Evolutionary conservation across 2,797 vertebrate genomes (phyloP), one percentile per base, ranked within the genome.

Genomic region (Parauchenoglanis punctatus): DNA sequence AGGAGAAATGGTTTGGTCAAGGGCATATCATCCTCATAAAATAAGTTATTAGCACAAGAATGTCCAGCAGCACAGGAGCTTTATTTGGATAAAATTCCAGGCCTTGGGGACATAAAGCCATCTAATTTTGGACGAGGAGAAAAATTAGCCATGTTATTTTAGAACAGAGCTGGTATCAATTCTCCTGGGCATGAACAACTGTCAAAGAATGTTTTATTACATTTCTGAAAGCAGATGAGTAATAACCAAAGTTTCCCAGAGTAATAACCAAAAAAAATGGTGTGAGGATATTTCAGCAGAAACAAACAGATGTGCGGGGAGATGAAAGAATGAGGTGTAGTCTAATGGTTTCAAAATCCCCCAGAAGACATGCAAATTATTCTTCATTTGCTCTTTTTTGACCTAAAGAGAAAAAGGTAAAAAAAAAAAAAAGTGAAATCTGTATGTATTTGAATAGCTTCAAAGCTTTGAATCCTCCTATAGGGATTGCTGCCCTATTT

Each of bases 251-350:
- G 70, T 67, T 59, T 89, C 75, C 44, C 85, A 80, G 61, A 23
- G 59, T 76, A 91, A 67, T 61, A 52, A 87, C 80, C 83, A 89
- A 67, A 65, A 76, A 23, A 78, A 88, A 76, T 67, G 54, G 68
- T 58, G 31, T 31, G 68, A 87, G 85, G 54, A 76, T 40, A 76
- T 54, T 81, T 76, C 54, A 49, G 15, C 67, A 84, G 83, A 68
- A 81, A 46, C 63, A 84, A 72, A 65, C 75, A 81, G 81, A 81
- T 82, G 78, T 56, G 46, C 25, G n/a, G 70, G 70, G 76, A 77
- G 61, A 85, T 73, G 70, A 77, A 84, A 86, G 70, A 87, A 85
- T 81, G 40, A 85, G 83, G 58, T 72, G 70, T 81, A 80, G 46
- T 65, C 7, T 56, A 78, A 58, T 65, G 70, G 70, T 54, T 86